Base-by-base conservation (phyloP, 2,888 invertebrate species). In the Yponomeuta sedellus region DNA sequence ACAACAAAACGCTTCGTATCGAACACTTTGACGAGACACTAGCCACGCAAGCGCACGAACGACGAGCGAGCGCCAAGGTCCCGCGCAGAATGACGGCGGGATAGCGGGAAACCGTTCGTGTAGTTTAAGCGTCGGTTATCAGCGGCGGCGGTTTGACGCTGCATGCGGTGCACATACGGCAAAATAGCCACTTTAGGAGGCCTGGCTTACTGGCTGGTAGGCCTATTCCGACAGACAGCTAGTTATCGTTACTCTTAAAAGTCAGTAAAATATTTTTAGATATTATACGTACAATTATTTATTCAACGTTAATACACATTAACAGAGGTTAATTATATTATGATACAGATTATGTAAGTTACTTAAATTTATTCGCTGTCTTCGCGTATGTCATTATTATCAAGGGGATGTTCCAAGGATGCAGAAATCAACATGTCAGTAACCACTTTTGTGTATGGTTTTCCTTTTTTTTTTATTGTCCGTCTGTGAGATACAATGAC, bases 261-360 rank as follows among this genome's bases (percentile, higher is more conserved):
- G 59, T 59, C 59, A 59, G 25, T 59, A 59, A 59, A 59, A 59
- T 25, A 59, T 25, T 59, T 59, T 59, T 59, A 59, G 25, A 59
- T 20, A 59, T 59, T 22, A 25, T 59, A 25, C 25, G 25, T 25
- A 59, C 59, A 59, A 20, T 20, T n/a, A 59, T 59, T 59, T 59
- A 59, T 22, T 59, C 59, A 59, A 59, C 59, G 59, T 59, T 59
- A 59, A 59, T 59, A 59, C 59, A 59, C 59, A 59, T 20, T 59
- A 59, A 22, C 8, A 59, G 22, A 59, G 22, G 59, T 19, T 59
- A 20, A 52, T 20, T 59, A 59, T 59, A 59, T 20, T 59, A 59
- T 59, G 58, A 20, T 59, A 59, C 20, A 59, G 59, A 59, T 20
- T 0, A 59, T 59, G 22, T 59, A 52, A 6, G 34, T 57, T 16